Base-by-base conservation (phyloP, 2,113 vertebrate species). In the Dicrurus megarhynchus region DNA sequence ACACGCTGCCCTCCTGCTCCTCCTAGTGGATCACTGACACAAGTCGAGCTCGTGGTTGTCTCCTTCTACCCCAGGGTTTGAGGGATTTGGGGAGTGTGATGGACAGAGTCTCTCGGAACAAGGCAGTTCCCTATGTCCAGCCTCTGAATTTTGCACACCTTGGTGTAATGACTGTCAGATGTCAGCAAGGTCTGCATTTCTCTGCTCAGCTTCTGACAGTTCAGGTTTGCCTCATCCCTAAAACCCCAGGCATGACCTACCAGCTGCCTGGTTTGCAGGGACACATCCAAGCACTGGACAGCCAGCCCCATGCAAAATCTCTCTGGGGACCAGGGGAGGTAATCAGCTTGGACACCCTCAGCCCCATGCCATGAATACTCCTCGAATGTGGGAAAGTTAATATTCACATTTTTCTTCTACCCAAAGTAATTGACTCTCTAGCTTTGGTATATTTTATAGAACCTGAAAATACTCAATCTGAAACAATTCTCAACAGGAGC, bases 1-100 rank as follows among this genome's bases (percentile, higher is more conserved):
- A 14, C 76, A 28, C 0, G 1, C 79, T 97, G 91, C 81, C 87
- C 92, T 91, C 63, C 84, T 87, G 88, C 96, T 95, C 96, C 93
- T 91, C 87, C 93, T 97, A 55, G 91, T 80, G 95, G 90, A 61
- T 56, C 10, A 0, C 50, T 60, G 22, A 3, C 64, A 65, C 53
- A 35, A 52, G 28, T 16, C 5, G 3, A 71, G 46, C 33, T 76
- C 9, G 5, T 49, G 49, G 39, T 46, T 42, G 3, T 27, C 33
- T 77, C 46, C 41, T 57, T 74, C 61, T 39, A 50, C 12, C 16
- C 24, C 79, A 4, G 47, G 27, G 21, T 35, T 35, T 17, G 28
- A 47, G 49, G 30, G 32, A 6, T 42, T 8, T 64, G 73, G 7
- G 46, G 37, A 55, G 3, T 3, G 16, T 13, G 37, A 33, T 8